Evolutionary conservation across 2,113 vertebrate genomes (phyloP).

Genomic region (Ictalurus punctatus): DNA sequence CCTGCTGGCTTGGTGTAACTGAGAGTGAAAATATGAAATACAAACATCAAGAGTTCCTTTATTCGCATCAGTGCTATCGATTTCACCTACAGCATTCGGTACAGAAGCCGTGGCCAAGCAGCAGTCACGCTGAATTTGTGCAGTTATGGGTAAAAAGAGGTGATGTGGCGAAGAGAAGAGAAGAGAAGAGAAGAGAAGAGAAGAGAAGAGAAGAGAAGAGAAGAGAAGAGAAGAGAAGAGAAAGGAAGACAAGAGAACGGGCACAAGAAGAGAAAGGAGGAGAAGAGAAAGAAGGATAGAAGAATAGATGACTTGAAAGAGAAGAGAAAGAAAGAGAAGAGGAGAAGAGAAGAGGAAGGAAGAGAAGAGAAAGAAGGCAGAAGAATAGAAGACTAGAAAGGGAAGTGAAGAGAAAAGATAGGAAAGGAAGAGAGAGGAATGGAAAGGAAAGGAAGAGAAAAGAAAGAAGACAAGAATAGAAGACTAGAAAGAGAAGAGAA

Average conservation of each 20-base stretch:
- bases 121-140: conserved; percentile 3
- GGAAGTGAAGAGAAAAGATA: neutral
- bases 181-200: neutral
- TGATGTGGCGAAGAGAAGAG: neutral
- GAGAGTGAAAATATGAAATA: neutral
- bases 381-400: neutral
- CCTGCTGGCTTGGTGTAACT: neutral
- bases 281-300: neutral
- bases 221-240: neutral
- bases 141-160: conserved; percentile 5
- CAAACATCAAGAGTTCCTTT: neutral
- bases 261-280: neutral
- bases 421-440: too few relatives aligned
- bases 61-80: neutral
- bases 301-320: neutral
- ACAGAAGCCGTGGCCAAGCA: neutral
- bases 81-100: neutral
- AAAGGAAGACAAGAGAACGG: neutral
- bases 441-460: neutral
- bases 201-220: neutral
- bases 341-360: neutral
- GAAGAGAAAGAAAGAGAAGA: neutral
- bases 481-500: neutral
- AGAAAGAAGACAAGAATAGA: neutral
- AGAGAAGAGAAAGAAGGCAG: neutral